Percentiles rank a stretch among this genome's conserved stretches.
phyloP scores from a whole-genome alignment of 2,113 vertebrate genomes.

The Proterorhinus semilunaris region DNA sequence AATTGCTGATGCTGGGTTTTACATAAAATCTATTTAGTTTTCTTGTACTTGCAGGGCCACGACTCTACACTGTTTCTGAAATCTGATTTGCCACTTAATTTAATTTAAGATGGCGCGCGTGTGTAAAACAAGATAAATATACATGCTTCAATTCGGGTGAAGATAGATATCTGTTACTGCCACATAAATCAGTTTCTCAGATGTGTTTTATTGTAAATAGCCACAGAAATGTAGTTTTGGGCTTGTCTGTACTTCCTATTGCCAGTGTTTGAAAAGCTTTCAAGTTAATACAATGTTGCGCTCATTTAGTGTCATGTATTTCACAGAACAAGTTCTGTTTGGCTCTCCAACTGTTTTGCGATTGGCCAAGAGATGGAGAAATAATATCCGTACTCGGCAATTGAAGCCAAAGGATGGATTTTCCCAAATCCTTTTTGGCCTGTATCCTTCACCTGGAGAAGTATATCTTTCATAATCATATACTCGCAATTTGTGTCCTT shows the following conservation, averaged over 20 bases:
- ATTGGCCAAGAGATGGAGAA: background rate
- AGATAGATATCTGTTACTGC: conserved; percentile 2
- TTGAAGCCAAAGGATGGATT: background rate
- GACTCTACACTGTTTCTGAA: conserved; percentile 1
- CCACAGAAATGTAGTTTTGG: background rate
- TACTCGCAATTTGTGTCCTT: too few species aligned
- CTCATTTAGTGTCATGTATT: background rate
- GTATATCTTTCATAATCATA: too few species aligned
- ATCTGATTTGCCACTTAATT: conserved; percentile 11
- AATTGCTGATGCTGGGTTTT: conserved; percentile 3
- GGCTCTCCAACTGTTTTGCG: background rate
- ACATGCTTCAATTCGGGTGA: conserved; percentile 1
- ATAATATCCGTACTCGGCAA: background rate
- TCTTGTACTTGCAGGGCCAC: background rate
- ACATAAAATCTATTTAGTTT: conserved; percentile 12
- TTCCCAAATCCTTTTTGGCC: background rate
- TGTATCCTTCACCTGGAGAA: too few species aligned
- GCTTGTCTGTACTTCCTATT: background rate
- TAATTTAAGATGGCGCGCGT: conserved; percentile 1
- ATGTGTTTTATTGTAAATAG: conserved; percentile 1
- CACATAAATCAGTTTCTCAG: conserved; percentile 2
- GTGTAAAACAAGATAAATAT: conserved; percentile 13
- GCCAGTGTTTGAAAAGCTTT: background rate
- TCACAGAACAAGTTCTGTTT: background rate
- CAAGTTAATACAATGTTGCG: background rate